These are phyloP conservation scores for Aphis gossypii DNA, from an alignment of 1,140 invertebrate species.

Conservation along the genomic window DNA sequence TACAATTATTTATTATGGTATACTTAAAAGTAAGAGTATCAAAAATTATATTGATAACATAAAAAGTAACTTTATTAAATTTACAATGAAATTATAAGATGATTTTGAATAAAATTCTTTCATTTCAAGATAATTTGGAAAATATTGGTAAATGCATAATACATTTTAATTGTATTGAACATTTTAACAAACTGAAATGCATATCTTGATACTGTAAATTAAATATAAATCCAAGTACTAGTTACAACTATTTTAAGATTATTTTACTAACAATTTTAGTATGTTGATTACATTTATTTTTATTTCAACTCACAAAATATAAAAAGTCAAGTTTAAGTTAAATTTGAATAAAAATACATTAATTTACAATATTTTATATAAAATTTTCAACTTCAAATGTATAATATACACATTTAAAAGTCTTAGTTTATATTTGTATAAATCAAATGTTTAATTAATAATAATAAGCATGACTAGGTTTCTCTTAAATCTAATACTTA, in stretches of 20 bases:
- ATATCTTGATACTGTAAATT: not conserved
- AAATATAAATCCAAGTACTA: not conserved
- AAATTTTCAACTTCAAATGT: not conserved
- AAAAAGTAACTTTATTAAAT: not conserved
- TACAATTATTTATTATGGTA: not conserved
- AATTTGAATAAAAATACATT: not conserved
- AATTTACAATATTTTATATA: not conserved
- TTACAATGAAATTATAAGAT: not conserved
- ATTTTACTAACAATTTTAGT: not conserved
- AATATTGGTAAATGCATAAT: not conserved
- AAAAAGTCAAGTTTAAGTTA: not conserved
- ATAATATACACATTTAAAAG: not conserved
- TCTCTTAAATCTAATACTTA: not conserved
- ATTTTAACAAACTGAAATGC: not conserved
- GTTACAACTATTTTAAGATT: not conserved
- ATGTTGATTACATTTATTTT: not conserved
- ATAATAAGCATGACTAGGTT: slow-evolving; percentile 16
- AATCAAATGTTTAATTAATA: not conserved
- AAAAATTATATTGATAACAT: not conserved
- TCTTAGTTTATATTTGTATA: not conserved
- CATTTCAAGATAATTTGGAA: not conserved
- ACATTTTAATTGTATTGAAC: not conserved
- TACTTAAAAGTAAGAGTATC: not conserved
- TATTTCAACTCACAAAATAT: not conserved
- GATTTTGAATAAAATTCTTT: not conserved